Evolutionary conservation across 2,888 invertebrate genomes (phyloP).

Genomic region (Dascillus cervinus): DNA sequence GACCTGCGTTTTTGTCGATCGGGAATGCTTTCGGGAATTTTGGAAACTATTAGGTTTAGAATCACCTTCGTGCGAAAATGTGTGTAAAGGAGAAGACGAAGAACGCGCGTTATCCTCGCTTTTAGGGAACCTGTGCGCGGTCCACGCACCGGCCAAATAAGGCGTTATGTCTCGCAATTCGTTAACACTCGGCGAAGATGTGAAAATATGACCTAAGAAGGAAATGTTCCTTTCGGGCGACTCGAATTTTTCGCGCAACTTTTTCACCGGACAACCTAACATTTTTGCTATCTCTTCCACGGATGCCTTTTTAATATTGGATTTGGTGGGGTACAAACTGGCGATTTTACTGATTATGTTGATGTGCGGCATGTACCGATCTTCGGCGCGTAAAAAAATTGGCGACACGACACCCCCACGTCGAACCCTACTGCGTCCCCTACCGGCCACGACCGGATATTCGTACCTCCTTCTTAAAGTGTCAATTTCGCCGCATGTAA

Average conservation of each 20-base stretch:
- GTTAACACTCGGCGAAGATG: conserved; percentile 71
- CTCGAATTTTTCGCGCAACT: conserved; percentile 66
- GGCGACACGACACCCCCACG: conserved; percentile 52
- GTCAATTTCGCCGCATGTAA: conserved; percentile 49
- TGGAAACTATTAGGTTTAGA: too few relatives aligned
- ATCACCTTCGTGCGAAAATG: too few relatives aligned
- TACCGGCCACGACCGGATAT: conserved; percentile 37
- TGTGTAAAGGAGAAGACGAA: conserved; percentile 46
- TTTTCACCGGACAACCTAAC: conserved; percentile 53
- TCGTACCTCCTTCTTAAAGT: conserved; percentile 56
- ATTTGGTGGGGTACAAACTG: conserved; percentile 40
- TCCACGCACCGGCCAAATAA: conserved; percentile 71
- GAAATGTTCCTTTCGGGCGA: conserved; percentile 48
- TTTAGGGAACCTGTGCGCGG: conserved; percentile 70
- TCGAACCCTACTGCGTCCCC: conserved; percentile 45
- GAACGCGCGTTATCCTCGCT: conserved; percentile 61
- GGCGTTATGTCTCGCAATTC: conserved; percentile 72
- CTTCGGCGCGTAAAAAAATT: conserved; percentile 57
- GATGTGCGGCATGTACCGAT: conserved; percentile 80
- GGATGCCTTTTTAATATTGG: too few relatives aligned
- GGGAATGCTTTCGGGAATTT: too few relatives aligned
- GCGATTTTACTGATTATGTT: conserved; percentile 86
- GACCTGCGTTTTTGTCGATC: too few relatives aligned
- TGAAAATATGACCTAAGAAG: conserved; percentile 68
- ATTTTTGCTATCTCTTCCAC: conserved; percentile 36